phyloP scores from a whole-genome alignment of 2,888 invertebrate genomes.

The Serripes groenlandicus region DNA sequence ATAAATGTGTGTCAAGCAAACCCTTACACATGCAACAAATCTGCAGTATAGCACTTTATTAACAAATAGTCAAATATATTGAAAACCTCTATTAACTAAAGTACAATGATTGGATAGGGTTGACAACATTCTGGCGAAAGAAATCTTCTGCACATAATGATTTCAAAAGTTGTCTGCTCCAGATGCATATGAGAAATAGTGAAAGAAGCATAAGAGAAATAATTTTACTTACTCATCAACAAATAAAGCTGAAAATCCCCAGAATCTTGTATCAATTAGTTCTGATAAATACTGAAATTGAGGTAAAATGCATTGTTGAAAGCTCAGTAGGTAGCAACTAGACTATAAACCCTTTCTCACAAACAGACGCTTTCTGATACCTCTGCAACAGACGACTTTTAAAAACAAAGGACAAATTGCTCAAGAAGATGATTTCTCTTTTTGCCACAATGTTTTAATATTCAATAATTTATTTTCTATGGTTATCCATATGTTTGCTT shows the following conservation, averaged over 20 bases:
- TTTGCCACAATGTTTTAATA: slow-evolving; percentile 1
- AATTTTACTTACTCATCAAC: slow-evolving; percentile 92
- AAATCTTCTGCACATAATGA: too few relatives aligned
- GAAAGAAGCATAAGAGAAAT: background rate
- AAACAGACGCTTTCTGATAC: background rate
- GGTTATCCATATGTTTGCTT: too few relatives aligned
- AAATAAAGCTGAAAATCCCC: slow-evolving; percentile 98
- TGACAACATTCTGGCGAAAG: too few relatives aligned
- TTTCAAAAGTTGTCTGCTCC: too few relatives aligned
- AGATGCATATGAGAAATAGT: background rate
- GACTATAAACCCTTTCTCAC: background rate
- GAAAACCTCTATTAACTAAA: too few relatives aligned
- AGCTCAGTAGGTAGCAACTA: background rate
- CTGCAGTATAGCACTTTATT: too few relatives aligned
- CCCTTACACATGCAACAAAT: too few relatives aligned
- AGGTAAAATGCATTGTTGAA: background rate
- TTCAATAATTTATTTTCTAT: too few relatives aligned
- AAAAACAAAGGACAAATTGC: slow-evolving; percentile 1
- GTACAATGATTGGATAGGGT: too few relatives aligned
- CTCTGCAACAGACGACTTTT: background rate
- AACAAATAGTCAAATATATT: too few relatives aligned
- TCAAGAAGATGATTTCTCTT: background rate
- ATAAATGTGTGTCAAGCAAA: too few relatives aligned
- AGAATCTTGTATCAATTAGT: slow-evolving; percentile 93
- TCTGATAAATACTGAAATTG: slow-evolving; percentile 90